Conservation (phyloP, 2,797 vertebrate genomes). For the Poeciliopsis infans region DNA sequence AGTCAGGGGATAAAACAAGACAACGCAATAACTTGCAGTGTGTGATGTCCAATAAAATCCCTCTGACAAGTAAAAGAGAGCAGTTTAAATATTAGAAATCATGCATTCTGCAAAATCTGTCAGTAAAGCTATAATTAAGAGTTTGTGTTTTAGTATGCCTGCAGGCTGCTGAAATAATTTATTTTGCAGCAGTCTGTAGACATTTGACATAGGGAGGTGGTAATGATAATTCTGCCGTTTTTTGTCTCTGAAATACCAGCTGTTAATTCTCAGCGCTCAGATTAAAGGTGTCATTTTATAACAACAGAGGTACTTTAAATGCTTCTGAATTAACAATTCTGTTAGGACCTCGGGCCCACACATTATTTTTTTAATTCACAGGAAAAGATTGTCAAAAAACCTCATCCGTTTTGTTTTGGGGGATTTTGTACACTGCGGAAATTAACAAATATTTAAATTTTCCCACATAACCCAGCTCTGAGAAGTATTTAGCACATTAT, state of each 20-base stretch:
- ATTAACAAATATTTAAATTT: slow-evolving; percentile 24
- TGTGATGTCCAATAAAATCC: slow-evolving; percentile 30
- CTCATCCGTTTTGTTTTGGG: neutral
- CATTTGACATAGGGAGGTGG: slow-evolving; percentile 20
- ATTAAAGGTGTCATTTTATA: neutral
- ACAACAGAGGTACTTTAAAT: neutral
- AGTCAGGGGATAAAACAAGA: slow-evolving; percentile 30
- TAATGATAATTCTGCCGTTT: slow-evolving; percentile 13
- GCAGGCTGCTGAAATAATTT: slow-evolving; percentile 34
- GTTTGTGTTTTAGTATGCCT: slow-evolving; percentile 15
- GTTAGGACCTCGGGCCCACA: neutral
- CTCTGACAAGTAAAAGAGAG: slow-evolving; percentile 22
- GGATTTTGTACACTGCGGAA: neutral
- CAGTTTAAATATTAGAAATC: slow-evolving; percentile 42
- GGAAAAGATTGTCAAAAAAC: slow-evolving; percentile 7
- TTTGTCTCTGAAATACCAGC: neutral
- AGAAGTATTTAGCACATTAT: slow-evolving; percentile 14
- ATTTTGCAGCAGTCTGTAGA: slow-evolving; percentile 32
- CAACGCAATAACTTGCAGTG: slow-evolving; percentile 23
- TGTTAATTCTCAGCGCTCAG: neutral
- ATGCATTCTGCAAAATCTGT: neutral
- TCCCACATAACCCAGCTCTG: slow-evolving; percentile 19
- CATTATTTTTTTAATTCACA: slow-evolving; percentile 3
- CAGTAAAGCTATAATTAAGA: slow-evolving; percentile 1
- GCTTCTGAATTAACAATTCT: neutral